These are phyloP conservation scores for Irena cyanogastra DNA, from an alignment of 2,113 vertebrate genomes.

Conservation along the genomic window DNA sequence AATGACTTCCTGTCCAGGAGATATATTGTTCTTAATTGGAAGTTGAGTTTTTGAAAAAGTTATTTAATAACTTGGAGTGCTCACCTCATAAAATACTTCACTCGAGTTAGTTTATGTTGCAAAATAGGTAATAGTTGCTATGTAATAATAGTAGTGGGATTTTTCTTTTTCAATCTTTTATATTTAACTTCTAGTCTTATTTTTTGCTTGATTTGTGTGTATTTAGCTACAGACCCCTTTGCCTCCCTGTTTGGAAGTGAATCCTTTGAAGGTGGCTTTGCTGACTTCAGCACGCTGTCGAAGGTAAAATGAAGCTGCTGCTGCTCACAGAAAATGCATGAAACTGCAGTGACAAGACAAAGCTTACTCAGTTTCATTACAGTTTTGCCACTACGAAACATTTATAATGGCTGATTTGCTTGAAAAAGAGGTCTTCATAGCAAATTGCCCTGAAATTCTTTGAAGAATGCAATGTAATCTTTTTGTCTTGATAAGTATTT, in stretches of 20 bases:
- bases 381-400: background rate
- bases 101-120: background rate
- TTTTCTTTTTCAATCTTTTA: background rate
- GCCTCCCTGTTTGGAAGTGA: conserved; percentile 91
- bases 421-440: background rate
- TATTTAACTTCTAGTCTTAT: background rate
- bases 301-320: conserved; percentile 79
- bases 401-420: background rate
- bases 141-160: background rate
- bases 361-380: background rate
- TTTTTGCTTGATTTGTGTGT: background rate
- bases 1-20: background rate
- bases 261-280: conserved; percentile 89
- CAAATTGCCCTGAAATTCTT: background rate
- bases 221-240: conserved; percentile 85
- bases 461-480: background rate
- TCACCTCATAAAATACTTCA: background rate
- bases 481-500: background rate
- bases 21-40: background rate
- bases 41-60: background rate
- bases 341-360: background rate
- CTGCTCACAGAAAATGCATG: background rate
- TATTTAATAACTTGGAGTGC: background rate
- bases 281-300: conserved; percentile 88
- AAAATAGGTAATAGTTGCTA: background rate